phyloP scores from a whole-genome alignment of 2,113 vertebrate species.

The Azemiops feae region DNA sequence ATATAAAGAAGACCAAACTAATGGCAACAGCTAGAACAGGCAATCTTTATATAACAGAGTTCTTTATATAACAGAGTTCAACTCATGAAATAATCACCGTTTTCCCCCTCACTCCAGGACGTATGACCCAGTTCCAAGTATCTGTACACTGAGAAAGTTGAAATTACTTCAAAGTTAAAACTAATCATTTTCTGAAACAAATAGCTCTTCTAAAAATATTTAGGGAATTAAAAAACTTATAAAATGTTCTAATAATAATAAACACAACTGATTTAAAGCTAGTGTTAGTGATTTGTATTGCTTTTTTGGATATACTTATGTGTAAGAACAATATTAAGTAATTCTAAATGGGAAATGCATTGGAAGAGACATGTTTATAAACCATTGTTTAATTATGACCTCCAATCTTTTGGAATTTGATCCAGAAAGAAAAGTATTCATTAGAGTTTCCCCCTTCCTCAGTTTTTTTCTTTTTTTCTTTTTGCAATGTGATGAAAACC shows the following conservation, averaged over 20 bases:
- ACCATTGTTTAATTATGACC: slow-evolving; percentile 75
- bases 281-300: slow-evolving; percentile 57
- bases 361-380: slow-evolving; percentile 75
- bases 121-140: slow-evolving; percentile 52
- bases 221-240: slow-evolving; percentile 47
- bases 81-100: slow-evolving; percentile 39
- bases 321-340: slow-evolving; percentile 66
- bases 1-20: background rate
- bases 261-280: slow-evolving; percentile 57
- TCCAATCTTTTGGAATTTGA: slow-evolving; percentile 71
- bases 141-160: slow-evolving; percentile 44
- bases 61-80: slow-evolving; percentile 43
- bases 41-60: too few species aligned
- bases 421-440: slow-evolving; percentile 75
- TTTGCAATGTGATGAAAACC: slow-evolving; percentile 67
- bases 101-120: slow-evolving; percentile 47
- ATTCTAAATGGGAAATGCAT: slow-evolving; percentile 64
- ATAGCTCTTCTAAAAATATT: slow-evolving; percentile 55
- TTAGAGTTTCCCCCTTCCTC: slow-evolving; percentile 63
- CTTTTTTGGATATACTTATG: slow-evolving; percentile 57
- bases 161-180: slow-evolving; percentile 50
- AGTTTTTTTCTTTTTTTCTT: background rate
- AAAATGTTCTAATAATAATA: slow-evolving; percentile 58
- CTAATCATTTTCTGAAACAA: slow-evolving; percentile 47
- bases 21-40: background rate